These are phyloP conservation scores for Lasioglossum vierecki DNA, from an alignment of 2,888 invertebrate species.

Conservation along the genomic window DNA sequence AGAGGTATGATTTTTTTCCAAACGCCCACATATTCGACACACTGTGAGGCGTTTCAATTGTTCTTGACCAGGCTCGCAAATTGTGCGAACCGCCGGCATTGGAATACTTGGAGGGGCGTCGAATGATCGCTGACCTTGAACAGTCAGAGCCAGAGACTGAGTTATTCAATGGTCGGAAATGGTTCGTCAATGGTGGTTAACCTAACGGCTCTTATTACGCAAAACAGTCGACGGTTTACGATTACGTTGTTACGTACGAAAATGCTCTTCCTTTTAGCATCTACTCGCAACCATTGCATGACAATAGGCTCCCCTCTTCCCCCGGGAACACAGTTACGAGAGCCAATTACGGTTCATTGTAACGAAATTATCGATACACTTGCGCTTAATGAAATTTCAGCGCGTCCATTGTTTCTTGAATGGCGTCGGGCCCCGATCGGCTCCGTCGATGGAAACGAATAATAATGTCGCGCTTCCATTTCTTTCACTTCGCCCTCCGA, in stretches of 20 bases:
- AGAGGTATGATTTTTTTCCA: no score
- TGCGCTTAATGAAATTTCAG: conserved; percentile 44
- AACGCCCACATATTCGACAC: no score
- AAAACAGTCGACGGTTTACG: conserved; percentile 62
- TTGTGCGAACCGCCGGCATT: neutral
- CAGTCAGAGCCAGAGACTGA: conserved; percentile 36
- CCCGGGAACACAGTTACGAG: conserved; percentile 15
- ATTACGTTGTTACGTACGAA: conserved; percentile 49
- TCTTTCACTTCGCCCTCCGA: neutral
- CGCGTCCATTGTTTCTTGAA: conserved; percentile 31
- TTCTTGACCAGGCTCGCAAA: neutral
- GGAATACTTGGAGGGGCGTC: neutral
- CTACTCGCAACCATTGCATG: conserved; percentile 28
- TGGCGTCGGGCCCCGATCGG: neutral
- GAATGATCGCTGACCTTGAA: conserved; percentile 54
- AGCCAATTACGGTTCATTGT: conserved; percentile 45
- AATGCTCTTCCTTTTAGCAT: conserved; percentile 37
- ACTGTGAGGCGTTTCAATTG: neutral
- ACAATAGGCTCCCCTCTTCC: neutral
- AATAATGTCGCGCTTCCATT: conserved; percentile 7
- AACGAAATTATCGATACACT: conserved; percentile 39
- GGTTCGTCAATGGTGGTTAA: conserved; percentile 68
- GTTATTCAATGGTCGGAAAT: conserved; percentile 73
- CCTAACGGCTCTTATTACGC: conserved; percentile 70
- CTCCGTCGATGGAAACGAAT: neutral